Percentiles rank a stretch among this genome's conserved stretches.
These are phyloP conservation scores for zebrafish (Danio rerio) DNA, from an alignment of 2,113 vertebrate species.

Conservation along the genomic window DNA sequence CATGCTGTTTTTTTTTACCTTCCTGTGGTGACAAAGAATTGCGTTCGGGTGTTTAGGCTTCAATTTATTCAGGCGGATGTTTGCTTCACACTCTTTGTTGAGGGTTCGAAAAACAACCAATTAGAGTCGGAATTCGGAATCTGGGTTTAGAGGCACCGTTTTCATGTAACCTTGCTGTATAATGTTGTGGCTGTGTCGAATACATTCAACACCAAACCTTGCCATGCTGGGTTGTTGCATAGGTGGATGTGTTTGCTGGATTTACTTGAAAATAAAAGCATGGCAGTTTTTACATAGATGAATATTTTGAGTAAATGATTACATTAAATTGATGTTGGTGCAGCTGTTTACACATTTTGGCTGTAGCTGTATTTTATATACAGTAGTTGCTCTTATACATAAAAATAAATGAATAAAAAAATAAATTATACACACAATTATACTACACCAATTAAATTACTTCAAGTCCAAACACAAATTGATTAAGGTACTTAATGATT, in stretches of 20 bases:
- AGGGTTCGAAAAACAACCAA: conserved; percentile 49
- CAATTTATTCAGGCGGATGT: neutral
- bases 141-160: conserved; percentile 39
- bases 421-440: too few relatives aligned
- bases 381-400: neutral
- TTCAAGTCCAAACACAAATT: too few relatives aligned
- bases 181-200: conserved; percentile 31
- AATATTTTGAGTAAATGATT: neutral
- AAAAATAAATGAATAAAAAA: too few relatives aligned
- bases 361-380: neutral
- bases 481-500: too few relatives aligned
- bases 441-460: too few relatives aligned
- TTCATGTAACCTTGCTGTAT: conserved; percentile 35
- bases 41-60: conserved; percentile 35
- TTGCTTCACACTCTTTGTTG: conserved; percentile 21
- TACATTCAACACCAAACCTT: conserved; percentile 34
- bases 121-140: conserved; percentile 38
- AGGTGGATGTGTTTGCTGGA: neutral
- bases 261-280: conserved; percentile 8
- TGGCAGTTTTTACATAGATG: neutral
- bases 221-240: neutral
- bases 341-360: neutral
- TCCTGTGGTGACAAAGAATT: conserved; percentile 22
- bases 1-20: neutral
- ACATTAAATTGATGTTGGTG: neutral